Evolutionary conservation across 2,888 invertebrate genomes (phyloP), one percentile per base, ranked within the genome.

Genomic region (Rhagonycha lutea): DNA sequence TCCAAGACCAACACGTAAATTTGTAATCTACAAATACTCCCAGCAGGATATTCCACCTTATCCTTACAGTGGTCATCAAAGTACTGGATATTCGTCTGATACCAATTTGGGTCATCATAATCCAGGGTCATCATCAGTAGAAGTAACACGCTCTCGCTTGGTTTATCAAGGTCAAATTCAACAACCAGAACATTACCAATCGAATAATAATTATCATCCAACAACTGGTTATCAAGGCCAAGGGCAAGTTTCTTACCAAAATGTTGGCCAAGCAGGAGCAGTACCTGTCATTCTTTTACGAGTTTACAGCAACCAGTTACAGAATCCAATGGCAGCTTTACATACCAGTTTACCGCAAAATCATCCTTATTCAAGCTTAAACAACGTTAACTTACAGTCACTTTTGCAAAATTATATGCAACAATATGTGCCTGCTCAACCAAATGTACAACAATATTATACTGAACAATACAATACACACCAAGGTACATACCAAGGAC

Each of bases 11-110:
- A 75, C 14, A n/a, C 84, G 86, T n/a, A 92, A 90, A 83, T 92
- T 91, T 81, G 90, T 91, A 89, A 89, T 93, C 77, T 93, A 93
- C 83, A 93, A 93, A 4, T 93, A 93, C 84, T 93, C 93, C 0
- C 93, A 93, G 84, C 89, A 92, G 73, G 91, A 93, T 81, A 91
- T 92, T 76, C 90, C 91, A 4, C 80, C 90, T 11, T 82, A 80
- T 24, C 5, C 69, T 8, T 9, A 69, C 14, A 32, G 60, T n/a
- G 67, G 47, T n/a, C 14, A 61, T 9, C 23, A 26, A 3, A 70
- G 61, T 18, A 47, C 65, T 14, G 26, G 26, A 7, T 63, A 71
- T 14, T 14, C 14, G 3, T 12, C 24, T 80, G 80, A 78, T 24
- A 78, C 79, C 24, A 73, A 83, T 24, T 73, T 84, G 1, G 84